Base-by-base conservation (phyloP, 2,888 invertebrate genomes). In the Diaperis boleti region DNA sequence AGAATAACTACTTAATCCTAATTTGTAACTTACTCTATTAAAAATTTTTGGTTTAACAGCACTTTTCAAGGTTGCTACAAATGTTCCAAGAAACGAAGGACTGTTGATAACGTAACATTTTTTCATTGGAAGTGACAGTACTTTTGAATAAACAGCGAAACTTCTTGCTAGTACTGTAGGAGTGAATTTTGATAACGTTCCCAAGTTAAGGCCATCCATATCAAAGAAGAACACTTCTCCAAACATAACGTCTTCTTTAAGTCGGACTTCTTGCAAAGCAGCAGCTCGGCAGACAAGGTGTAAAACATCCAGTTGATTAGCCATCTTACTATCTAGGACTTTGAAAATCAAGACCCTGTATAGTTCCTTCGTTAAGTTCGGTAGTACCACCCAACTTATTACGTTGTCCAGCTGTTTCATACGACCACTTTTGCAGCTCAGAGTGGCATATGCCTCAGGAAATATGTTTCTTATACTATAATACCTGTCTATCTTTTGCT, bases 401-500 rank as follows among this genome's bases (percentile, higher is more conserved):
- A n/a, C n/a, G n/a, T n/a, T n/a, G n/a, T n/a, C 1, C 1, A 5
- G 1, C 1, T n/a, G 26, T 5, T 26, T 2, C 26, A 26, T 26
- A 3, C 6, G 26, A n/a, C 26, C 6, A 26, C n/a, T 26, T n/a
- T n/a, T n/a, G n/a, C n/a, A n/a, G n/a, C n/a, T 26, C 26, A n/a
- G 26, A 26, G 6, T 26, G 6, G 6, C 6, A 2, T 26, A 26
- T 8, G n/a, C 6, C 31, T 47, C 47, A 5, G 47, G 47, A 10
- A 47, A 17, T 6, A 1, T 11, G 1, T 15, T n/a, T 0, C 47
- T 10, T 17, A 29, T 17, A 8, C 10, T 47, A n/a, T 47, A 47
- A n/a, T 47, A 47, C 7, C 13, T 47, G n/a, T 47, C 47, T 5
- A 47, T 47, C 31, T 47, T 47, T 47, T 47, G 31, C 17, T 47